These are phyloP conservation scores for Rhea pennata DNA, from an alignment of 2,113 vertebrate species.

Conservation along the genomic window DNA sequence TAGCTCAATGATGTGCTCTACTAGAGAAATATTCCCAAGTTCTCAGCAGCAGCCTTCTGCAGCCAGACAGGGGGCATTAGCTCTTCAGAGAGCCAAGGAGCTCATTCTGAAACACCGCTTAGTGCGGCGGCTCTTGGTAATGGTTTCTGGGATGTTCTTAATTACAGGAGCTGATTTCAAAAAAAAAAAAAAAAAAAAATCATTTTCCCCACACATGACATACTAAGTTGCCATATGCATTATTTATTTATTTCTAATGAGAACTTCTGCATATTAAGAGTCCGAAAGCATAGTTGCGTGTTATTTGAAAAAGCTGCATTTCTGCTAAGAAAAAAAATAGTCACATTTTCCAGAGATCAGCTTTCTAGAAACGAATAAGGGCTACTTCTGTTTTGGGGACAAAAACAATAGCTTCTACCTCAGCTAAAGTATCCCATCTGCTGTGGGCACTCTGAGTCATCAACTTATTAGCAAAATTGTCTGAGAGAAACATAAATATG, in stretches of 20 bases:
- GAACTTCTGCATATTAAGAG: background rate
- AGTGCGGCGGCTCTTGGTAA: background rate
- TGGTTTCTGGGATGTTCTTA: background rate
- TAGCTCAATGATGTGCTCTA: background rate
- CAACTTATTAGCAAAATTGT: conserved; percentile 54
- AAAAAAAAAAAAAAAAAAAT: background rate
- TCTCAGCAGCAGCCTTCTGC: background rate
- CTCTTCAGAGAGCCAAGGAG: background rate
- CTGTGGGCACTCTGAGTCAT: conserved; percentile 20
- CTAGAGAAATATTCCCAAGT: background rate
- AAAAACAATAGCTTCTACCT: conserved; percentile 46
- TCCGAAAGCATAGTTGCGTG: background rate
- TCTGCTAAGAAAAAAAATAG: background rate
- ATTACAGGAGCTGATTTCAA: background rate
- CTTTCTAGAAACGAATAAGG: conserved; percentile 22
- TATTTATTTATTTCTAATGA: background rate
- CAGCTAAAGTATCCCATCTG: conserved; percentile 60
- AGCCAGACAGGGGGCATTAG: background rate
- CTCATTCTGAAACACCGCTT: background rate
- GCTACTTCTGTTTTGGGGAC: conserved; percentile 16
- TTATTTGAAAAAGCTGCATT: background rate
- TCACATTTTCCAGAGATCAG: background rate
- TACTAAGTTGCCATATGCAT: background rate
- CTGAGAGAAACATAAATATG: conserved; percentile 37
- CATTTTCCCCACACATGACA: background rate